Percentiles rank a stretch among this genome's conserved stretches.
Evolutionary conservation across 2,113 vertebrate species (phyloP).

Genomic region (Neotoma lepida): DNA sequence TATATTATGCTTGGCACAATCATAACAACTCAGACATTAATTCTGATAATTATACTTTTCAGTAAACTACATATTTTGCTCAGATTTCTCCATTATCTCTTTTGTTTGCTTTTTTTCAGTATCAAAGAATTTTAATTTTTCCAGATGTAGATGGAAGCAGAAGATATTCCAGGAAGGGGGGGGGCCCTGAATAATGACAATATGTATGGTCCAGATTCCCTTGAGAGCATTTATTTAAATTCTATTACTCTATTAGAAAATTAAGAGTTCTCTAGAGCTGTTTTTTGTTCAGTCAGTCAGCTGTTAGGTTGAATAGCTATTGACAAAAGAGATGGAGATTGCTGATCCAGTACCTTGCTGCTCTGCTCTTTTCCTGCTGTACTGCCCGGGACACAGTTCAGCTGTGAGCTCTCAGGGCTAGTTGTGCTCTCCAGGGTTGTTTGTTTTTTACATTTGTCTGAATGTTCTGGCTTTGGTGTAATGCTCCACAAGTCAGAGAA

Average conservation of each 20-base stretch:
- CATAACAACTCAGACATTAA: background rate
- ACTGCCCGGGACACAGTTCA: background rate
- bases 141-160: background rate
- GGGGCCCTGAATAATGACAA: background rate
- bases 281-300: background rate
- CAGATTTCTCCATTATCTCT: background rate
- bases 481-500: background rate
- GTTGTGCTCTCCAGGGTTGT: background rate
- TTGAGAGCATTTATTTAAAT: background rate
- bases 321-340: background rate
- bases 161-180: constrained; percentile 8
- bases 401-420: background rate
- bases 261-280: background rate
- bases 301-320: background rate
- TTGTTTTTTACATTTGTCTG: constrained; percentile 4
- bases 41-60: background rate
- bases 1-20: background rate
- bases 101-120: background rate
- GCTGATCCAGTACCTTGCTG: background rate
- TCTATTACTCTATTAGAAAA: background rate
- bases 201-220: background rate
- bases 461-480: background rate
- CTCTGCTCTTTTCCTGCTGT: background rate
- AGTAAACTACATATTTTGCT: background rate
- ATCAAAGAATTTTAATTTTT: background rate